Conservation (phyloP, 2,888 invertebrate species). For the Sclerodermus sp. region DNA sequence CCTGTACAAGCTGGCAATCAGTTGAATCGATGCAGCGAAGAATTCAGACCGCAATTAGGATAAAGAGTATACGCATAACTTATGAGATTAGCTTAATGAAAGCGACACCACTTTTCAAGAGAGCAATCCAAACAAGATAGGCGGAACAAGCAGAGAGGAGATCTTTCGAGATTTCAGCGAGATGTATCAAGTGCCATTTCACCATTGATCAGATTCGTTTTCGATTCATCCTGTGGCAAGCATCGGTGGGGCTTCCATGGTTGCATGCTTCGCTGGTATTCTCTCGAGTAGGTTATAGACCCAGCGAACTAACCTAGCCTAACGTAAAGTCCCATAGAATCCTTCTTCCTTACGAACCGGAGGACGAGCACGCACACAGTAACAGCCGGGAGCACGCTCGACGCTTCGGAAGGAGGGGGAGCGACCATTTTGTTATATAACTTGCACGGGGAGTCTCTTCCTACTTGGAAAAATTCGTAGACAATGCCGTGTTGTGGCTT, state of each 20-base stretch:
- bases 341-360: constrained; percentile 24
- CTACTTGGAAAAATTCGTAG: constrained; percentile 30
- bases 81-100: too few species aligned
- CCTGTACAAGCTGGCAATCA: too few species aligned
- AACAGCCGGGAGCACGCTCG: background rate
- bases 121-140: too few species aligned
- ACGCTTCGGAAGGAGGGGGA: constrained; percentile 8
- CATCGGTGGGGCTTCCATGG: constrained; percentile 13
- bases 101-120: too few species aligned
- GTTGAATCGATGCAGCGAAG: too few species aligned
- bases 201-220: too few species aligned
- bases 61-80: too few species aligned
- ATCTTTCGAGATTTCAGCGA: too few species aligned
- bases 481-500: constrained; percentile 37
- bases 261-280: constrained; percentile 31
- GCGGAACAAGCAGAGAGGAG: too few species aligned
- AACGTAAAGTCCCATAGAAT: constrained; percentile 28
- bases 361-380: constrained; percentile 1
- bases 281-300: constrained; percentile 38
- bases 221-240: too few species aligned
- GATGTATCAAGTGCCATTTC: too few species aligned
- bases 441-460: constrained; percentile 28
- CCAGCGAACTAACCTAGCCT: constrained; percentile 37
- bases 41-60: too few species aligned
- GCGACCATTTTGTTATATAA: constrained; percentile 43